Conservation (phyloP, 2,797 vertebrate genomes). For the Cottoperca gobio region DNA sequence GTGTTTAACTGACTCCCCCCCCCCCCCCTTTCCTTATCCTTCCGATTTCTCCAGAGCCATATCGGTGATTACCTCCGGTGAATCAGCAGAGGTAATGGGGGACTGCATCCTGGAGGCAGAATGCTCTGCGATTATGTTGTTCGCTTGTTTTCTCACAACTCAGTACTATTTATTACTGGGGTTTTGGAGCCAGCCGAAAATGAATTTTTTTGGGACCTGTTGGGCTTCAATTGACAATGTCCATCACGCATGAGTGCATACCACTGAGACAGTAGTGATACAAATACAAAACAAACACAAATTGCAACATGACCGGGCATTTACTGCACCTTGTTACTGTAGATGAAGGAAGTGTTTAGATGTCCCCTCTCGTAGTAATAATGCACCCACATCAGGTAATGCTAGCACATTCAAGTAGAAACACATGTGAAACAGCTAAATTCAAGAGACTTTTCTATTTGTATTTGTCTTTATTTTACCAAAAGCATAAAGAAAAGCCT, state of each 20-base stretch:
- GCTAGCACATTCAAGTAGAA: background rate
- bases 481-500: background rate
- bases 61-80: conserved; percentile 75
- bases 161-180: conserved; percentile 11
- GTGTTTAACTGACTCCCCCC: conserved; percentile 72
- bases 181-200: conserved; percentile 17
- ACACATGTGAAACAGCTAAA: background rate
- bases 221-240: conserved; percentile 14
- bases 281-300: background rate
- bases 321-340: background rate
- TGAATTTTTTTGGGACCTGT: conserved; percentile 25
- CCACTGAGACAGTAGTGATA: background rate
- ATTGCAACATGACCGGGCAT: background rate
- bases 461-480: background rate
- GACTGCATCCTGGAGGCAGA: conserved; percentile 53
- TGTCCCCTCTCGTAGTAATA: background rate
- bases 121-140: conserved; percentile 32
- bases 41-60: conserved; percentile 67
- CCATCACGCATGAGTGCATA: conserved; percentile 10
- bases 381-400: background rate
- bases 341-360: background rate
- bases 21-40: conserved; percentile 58
- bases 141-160: conserved; percentile 38
- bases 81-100: conserved; percentile 61
- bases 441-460: background rate